A percentile compares a stretch with the other conserved stretches of the same genome.
phyloP scores from a whole-genome alignment of 2,113 vertebrate species.

The Ptychochromis oligacanthus region DNA sequence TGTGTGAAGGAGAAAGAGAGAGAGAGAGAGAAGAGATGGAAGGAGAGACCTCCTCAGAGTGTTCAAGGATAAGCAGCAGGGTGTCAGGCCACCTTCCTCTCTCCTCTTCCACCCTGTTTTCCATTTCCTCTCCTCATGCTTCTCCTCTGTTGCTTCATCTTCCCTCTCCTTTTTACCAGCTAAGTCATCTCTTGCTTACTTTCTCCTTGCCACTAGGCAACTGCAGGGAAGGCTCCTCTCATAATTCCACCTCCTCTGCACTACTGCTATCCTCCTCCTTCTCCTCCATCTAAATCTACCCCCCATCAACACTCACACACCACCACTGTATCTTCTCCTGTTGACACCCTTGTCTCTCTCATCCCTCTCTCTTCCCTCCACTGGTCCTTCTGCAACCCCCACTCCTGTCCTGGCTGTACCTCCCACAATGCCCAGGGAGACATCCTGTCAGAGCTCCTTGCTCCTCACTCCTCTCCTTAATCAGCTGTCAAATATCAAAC shows the following conservation, averaged over 20 bases:
- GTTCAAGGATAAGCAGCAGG: slow-evolving; percentile 84
- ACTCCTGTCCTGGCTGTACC: slow-evolving; percentile 42
- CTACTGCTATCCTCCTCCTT: neutral
- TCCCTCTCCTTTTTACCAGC: neutral
- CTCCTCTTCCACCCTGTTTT: slow-evolving; percentile 61
- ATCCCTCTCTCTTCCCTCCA: neutral
- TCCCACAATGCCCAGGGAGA: slow-evolving; percentile 64
- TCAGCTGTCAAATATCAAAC: slow-evolving; percentile 77
- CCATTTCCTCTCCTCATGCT: slow-evolving; percentile 44
- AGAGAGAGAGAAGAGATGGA: slow-evolving; percentile 59
- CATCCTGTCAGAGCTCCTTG: slow-evolving; percentile 64
- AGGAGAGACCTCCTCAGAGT: slow-evolving; percentile 77
- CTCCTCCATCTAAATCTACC: slow-evolving; percentile 26
- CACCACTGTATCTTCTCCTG: neutral
- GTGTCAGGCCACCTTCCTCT: slow-evolving; percentile 65
- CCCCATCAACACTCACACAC: slow-evolving; percentile 7
- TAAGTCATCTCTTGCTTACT: slow-evolving; percentile 11
- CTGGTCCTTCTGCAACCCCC: neutral
- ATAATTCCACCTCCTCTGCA: neutral
- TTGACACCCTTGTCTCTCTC: slow-evolving; percentile 6
- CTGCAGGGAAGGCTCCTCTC: slow-evolving; percentile 16
- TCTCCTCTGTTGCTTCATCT: slow-evolving; percentile 11
- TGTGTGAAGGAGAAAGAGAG: slow-evolving; percentile 21
- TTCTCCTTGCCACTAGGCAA: neutral
- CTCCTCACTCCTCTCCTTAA: slow-evolving; percentile 69